Evolutionary conservation across 2,888 invertebrate genomes (phyloP), one percentile per base, ranked within the genome.

Genomic region (Sylvicola fuscatus): DNA sequence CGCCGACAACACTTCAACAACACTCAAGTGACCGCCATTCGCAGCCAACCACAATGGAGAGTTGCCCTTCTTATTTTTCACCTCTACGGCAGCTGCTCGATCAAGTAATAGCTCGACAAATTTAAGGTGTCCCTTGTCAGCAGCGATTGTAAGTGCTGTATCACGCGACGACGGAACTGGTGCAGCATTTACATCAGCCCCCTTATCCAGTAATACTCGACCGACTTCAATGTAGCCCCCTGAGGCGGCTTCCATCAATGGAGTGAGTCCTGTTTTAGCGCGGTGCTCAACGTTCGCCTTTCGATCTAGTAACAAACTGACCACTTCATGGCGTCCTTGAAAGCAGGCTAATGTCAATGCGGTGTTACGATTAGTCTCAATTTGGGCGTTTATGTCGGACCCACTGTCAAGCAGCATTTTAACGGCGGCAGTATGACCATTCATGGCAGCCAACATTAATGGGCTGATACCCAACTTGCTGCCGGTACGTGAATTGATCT

Each of bases 201-300:
- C 89, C 61, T 92, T 90, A 53, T 93, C 90, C 30, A 98, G 65
- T 39, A 98, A 65, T 36, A 98, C 92, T 37, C 87, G 68, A 4
- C 97, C 98, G 29, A 98, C 98, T 52, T 98, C 97, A 36, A 95
- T 93, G 61, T 97, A 98, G 38, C 98, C 98, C 37, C 97, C 97
- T 50, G 92, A 93, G 0, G 98, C 98, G 33, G 97, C 98, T 62
- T 98, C 98, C 98, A 98, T 98, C 15, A 98, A 65, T 2, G 98
- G 98, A 12, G 98, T 99, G 38, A 98, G 66, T 2, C 97, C 97
- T 37, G 97, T 97, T 77, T 97, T 97, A 4, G 98, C 97, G 45
- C 98, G 72, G 63, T 98, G 98, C 60, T 98, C 98, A 32, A 98
- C 93, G 61, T 98, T 97, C 16, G 98, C 97, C 54, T 92, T 87